Evolutionary conservation across 2,797 vertebrate genomes (phyloP).

Genomic region (Microchirus variegatus): DNA sequence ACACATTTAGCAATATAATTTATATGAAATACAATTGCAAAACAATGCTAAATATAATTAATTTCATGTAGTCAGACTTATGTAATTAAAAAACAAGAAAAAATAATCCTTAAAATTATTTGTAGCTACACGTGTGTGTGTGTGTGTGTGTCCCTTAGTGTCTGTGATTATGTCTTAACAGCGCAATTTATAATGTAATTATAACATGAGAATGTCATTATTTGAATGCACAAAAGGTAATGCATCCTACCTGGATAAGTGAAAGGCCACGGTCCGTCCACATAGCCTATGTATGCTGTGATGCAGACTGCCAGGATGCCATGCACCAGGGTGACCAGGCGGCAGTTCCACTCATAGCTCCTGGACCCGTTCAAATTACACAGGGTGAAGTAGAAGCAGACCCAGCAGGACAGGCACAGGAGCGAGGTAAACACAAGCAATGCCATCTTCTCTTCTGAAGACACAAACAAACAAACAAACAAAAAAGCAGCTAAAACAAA

Average conservation of each 20-base stretch:
- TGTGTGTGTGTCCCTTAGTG: too few relatives aligned
- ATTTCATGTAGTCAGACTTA: too few relatives aligned
- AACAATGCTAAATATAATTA: too few relatives aligned
- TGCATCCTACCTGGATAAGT: constrained; percentile 87
- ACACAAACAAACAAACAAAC: constrained; percentile 24
- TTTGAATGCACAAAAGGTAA: neutral
- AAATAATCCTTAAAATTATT: too few relatives aligned
- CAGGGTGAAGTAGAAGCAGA: constrained; percentile 86
- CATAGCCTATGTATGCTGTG: constrained; percentile 92
- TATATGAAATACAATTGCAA: too few relatives aligned
- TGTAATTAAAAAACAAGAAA: too few relatives aligned
- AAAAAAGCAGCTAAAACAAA: constrained; percentile 23
- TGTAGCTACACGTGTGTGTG: too few relatives aligned
- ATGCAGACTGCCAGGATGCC: constrained; percentile 89
- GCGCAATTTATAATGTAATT: too few relatives aligned
- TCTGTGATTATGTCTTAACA: too few relatives aligned
- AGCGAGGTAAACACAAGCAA: constrained; percentile 79
- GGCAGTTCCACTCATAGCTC: constrained; percentile 92
- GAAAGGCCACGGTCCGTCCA: constrained; percentile 96
- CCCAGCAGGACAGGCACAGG: constrained; percentile 87
- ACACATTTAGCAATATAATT: too few relatives aligned
- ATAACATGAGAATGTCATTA: neutral
- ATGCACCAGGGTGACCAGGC: constrained; percentile 91
- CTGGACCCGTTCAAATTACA: constrained; percentile 82
- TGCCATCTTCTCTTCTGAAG: constrained; percentile 75